Percentiles rank a stretch among this genome's conserved stretches.
Evolutionary conservation across 2,888 invertebrate genomes (phyloP).

Genomic region (Cephus pulcher): DNA sequence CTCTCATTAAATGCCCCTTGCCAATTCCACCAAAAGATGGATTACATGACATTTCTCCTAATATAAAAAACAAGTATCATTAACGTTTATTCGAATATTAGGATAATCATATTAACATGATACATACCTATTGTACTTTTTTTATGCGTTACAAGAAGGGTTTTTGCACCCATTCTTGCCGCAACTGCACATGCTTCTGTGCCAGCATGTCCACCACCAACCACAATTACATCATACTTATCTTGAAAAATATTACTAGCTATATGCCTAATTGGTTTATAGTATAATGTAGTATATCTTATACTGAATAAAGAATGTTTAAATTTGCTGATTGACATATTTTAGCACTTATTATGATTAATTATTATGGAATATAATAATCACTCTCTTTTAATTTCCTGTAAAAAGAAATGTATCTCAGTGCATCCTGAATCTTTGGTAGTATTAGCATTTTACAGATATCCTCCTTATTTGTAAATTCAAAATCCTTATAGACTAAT

Average conservation of each 20-base stretch:
- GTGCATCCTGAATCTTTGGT: constrained; percentile 83
- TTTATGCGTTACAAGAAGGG: constrained; percentile 86
- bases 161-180: constrained; percentile 83
- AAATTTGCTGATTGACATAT: constrained; percentile 23
- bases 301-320: constrained; percentile 11
- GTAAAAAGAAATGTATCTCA: constrained; percentile 87
- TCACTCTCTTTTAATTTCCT: constrained; percentile 74
- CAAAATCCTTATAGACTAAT: constrained; percentile 70
- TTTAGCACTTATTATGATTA: constrained; percentile 7
- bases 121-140: constrained; percentile 79
- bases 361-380: constrained; percentile 13
- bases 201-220: constrained; percentile 94
- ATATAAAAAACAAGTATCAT: constrained; percentile 31
- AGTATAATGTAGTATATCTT: constrained; percentile 5
- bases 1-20: constrained; percentile 88
- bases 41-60: constrained; percentile 94
- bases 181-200: constrained; percentile 88
- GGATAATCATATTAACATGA: constrained; percentile 1
- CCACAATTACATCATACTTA: constrained; percentile 80
- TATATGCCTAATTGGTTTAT: constrained; percentile 13
- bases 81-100: background rate
- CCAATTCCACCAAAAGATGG: constrained; percentile 94
- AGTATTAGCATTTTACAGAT: constrained; percentile 87
- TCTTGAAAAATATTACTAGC: constrained; percentile 24
- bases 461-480: constrained; percentile 49